Evolutionary conservation across 30 jellyfish, hydroid and myxozoan genomes (phyloP), one percentile per base, ranked within the genome.

Genomic region (Turritopsis dohrnii): DNA sequence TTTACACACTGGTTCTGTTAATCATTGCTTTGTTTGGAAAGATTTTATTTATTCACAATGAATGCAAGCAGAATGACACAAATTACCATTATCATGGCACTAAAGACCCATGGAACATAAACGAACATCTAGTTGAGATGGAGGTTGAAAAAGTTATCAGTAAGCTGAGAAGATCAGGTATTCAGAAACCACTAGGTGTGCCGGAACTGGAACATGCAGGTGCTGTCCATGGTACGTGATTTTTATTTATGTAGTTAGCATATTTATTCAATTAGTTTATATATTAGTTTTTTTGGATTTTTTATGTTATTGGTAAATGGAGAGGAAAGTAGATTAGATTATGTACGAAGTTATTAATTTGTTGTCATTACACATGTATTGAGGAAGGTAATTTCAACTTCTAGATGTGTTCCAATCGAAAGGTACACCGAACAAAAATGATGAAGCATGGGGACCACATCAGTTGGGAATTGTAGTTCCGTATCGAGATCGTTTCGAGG

Each of bases 401-500:
- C 19, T 69, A 69, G 77, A 69, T 69, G 30, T 69, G 77, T 69
- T 69, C 77, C 60, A 41, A 13, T 41, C 60, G 13, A 41, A 41
- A 41, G 9, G 9, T 41, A 13, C 60, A 41, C 60, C 5, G 13
- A 13, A 41, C 5, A 41, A 41, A 3, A 41, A 23, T 18, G 29
- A n/a, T 16, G 74, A 26, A n/a, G 16, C 28, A 41, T 85, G 73
- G 71, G 96, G 96, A 21, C 96, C 95, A 25, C 99, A 94, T 81
- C 85, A 72, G 26, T 87, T 94, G 7, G 99, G 90, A 17, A 71
- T 94, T 17, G 81, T 94, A 18, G 99, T 94, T 18, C 99, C 99
- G 71, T 94, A 66, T 74, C 88, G 99, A 83, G 95, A 94, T 75
- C 86, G 99, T 28, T 94, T 94, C 83, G 99, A 94, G 76, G 99